Evolutionary conservation across 2,797 vertebrate species (phyloP).

Genomic region (Mus caroli): DNA sequence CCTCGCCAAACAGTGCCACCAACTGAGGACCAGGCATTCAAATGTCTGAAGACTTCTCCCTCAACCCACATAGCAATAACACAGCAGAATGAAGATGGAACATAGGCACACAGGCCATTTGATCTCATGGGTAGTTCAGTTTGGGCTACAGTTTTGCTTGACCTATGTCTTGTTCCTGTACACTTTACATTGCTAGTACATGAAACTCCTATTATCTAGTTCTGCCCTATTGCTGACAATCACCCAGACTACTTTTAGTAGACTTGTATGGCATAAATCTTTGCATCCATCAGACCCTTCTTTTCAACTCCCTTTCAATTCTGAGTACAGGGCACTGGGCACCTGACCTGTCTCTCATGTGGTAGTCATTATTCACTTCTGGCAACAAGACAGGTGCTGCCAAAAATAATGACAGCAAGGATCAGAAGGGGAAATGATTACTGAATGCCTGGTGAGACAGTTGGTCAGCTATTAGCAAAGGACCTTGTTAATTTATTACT

Average conservation of each 20-base stretch:
- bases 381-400: not conserved
- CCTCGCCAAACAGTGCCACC: not conserved
- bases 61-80: not conserved
- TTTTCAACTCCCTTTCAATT: not conserved
- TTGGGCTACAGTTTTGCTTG: not conserved
- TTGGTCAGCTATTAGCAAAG: not conserved
- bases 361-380: not conserved
- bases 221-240: not conserved
- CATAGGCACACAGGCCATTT: not conserved
- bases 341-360: no score
- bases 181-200: no score
- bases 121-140: not conserved
- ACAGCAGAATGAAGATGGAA: no score
- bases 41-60: not conserved
- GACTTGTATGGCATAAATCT: not conserved
- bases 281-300: not conserved
- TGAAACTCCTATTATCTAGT: not conserved
- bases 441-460: not conserved
- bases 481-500: not conserved
- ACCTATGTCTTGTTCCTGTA: not conserved
- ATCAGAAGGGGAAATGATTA: not conserved
- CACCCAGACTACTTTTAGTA: no score
- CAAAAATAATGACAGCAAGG: not conserved
- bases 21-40: not conserved
- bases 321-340: not conserved